These are phyloP conservation scores for Galbula dea DNA, from an alignment of 2,113 vertebrate species.

Conservation along the genomic window DNA sequence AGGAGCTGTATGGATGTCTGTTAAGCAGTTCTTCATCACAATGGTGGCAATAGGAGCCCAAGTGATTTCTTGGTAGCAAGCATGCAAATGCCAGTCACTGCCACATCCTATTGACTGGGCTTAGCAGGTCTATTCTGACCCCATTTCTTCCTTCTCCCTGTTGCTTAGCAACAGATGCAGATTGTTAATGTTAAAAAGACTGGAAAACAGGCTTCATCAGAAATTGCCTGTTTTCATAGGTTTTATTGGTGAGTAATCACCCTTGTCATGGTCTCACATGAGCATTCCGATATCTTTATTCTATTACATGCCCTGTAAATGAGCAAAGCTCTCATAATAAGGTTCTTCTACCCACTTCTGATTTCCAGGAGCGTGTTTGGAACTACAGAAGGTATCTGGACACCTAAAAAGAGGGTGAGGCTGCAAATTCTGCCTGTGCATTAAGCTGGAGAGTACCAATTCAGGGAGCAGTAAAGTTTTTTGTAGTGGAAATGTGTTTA, in stretches of 20 bases:
- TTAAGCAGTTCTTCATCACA: neutral
- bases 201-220: constrained; percentile 18
- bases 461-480: neutral
- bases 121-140: constrained; percentile 40
- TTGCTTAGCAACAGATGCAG: constrained; percentile 66
- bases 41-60: neutral
- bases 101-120: constrained; percentile 14
- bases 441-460: neutral
- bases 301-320: neutral
- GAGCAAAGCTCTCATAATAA: neutral
- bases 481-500: neutral
- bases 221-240: neutral
- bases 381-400: neutral
- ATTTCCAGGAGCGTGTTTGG: neutral
- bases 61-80: neutral
- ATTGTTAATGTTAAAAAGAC: constrained; percentile 29
- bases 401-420: neutral
- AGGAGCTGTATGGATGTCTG: neutral
- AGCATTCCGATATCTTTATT: constrained; percentile 30
- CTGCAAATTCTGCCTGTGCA: neutral
- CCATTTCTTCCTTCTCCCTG: constrained; percentile 49
- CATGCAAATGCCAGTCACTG: neutral
- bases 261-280: constrained; percentile 23
- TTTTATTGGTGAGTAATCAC: constrained; percentile 33
- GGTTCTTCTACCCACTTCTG: neutral